Evolutionary conservation across 2,113 vertebrate genomes (phyloP), one percentile per base, ranked within the genome.

Genomic region (Aythya baeri): DNA sequence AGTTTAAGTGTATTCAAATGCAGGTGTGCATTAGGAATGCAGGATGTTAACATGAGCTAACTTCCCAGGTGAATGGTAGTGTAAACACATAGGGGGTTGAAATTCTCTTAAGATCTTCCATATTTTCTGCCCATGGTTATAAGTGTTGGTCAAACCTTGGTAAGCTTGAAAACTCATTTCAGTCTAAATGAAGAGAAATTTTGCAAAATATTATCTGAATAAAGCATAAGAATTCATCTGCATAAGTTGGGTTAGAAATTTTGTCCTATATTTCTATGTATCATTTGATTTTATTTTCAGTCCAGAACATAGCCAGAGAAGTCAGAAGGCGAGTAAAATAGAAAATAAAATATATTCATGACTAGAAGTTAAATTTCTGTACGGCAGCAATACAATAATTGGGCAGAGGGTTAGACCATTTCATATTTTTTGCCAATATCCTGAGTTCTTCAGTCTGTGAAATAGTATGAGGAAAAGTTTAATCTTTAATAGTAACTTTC

Each of bases 1-100:
- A 15, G 3, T 49, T 38, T 23, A 4, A 36, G 50, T 54, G 21
- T 15, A 46, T 9, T 22, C 7, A 54, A 29, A 32, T 17, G 74
- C 9, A 54, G 27, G 26, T 43, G 5, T 1, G 6, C 6, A 6
- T 17, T 17, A 12, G 5, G 18, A 44, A 59, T 23, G 36, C 89
- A 2, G 15, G 67, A 23, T 0, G 0, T 2, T 10, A 52, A 3
- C 22, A 34, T 29, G 6, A 43, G 32, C 18, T 52, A 49, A 25
- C 43, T 72, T 93, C 32, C 17, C 21, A 68, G 58, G 27, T 36
- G 43, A 76, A 43, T 8, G 36, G 16, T n/a, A 50, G 17, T 17
- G 13, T 21, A 63, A 83, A 55, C 9, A 25, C 1, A 7, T 18
- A 73, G 36, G 17, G 27, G 41, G 68, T 16, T 59, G 18, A 61